Evolutionary conservation across 2,888 invertebrate species (phyloP).

Genomic region (Oscheius sp.): DNA sequence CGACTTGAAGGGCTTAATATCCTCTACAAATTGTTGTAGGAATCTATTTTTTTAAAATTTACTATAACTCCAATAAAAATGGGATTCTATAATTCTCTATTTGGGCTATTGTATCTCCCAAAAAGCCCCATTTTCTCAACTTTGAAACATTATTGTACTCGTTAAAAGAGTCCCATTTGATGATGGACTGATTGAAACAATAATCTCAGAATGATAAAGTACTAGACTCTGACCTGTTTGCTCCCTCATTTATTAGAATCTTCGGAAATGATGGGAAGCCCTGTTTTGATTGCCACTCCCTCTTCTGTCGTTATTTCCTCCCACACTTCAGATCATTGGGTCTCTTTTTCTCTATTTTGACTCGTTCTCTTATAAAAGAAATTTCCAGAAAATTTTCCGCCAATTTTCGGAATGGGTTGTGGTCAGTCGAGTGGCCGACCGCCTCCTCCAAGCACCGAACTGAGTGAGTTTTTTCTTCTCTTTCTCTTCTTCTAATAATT

Average conservation of each 20-base stretch:
- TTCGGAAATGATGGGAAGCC: constrained; percentile 8
- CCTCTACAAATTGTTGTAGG: no score
- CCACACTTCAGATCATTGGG: background rate
- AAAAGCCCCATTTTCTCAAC: no score
- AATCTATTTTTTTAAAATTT: no score
- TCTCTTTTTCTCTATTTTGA: background rate
- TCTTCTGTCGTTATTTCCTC: background rate
- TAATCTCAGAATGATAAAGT: no score
- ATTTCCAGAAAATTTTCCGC: constrained; percentile 6
- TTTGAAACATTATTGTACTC: no score
- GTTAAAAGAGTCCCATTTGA: no score
- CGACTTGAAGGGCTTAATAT: no score
- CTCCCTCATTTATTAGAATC: background rate
- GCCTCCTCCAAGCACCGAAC: constrained; percentile 46
- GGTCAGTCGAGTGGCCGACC: constrained; percentile 53
- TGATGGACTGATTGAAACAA: no score
- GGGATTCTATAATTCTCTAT: no score
- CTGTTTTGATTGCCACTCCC: background rate
- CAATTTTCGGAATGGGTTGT: constrained; percentile 46
- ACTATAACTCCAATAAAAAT: no score
- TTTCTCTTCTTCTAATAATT: background rate
- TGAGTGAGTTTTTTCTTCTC: constrained; percentile 49
- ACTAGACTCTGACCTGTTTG: background rate
- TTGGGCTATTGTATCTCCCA: no score
- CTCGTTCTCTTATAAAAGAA: background rate